Evolutionary conservation across 2,888 invertebrate species (phyloP).

Genomic region (Polylopha cassiicola): DNA sequence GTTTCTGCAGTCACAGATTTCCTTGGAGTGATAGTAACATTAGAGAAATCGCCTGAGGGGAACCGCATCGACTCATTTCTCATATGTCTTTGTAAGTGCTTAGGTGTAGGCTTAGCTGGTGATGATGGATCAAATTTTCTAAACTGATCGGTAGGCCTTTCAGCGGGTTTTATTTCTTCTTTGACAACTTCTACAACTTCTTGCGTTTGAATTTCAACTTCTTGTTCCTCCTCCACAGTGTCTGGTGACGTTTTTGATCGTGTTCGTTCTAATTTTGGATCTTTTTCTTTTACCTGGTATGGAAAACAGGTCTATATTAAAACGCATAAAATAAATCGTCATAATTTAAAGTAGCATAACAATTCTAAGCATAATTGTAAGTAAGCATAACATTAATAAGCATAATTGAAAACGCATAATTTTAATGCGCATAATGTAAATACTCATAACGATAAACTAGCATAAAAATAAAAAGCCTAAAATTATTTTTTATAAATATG

Average conservation of each 20-base stretch:
- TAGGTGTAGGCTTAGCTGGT: slow-evolving; percentile 70
- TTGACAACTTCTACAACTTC: slow-evolving; percentile 40
- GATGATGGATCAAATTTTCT: slow-evolving; percentile 68
- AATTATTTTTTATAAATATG: too few relatives aligned
- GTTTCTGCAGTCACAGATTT: slow-evolving; percentile 70
- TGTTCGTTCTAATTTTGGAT: slow-evolving; percentile 58
- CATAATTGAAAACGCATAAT: too few relatives aligned
- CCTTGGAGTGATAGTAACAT: slow-evolving; percentile 66
- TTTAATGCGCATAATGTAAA: too few relatives aligned
- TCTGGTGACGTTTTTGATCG: slow-evolving; percentile 65
- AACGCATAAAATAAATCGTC: too few relatives aligned
- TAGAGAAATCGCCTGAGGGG: slow-evolving; percentile 73
- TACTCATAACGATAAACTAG: too few relatives aligned
- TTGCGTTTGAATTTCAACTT: slow-evolving; percentile 40
- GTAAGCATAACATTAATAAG: too few relatives aligned
- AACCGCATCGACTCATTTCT: slow-evolving; percentile 75
- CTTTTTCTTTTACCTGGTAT: slow-evolving; percentile 55
- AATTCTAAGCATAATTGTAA: too few relatives aligned
- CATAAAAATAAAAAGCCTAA: too few relatives aligned
- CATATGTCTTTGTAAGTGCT: slow-evolving; percentile 72
- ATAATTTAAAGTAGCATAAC: too few relatives aligned
- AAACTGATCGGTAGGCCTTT: slow-evolving; percentile 59
- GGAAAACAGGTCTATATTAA: too few relatives aligned
- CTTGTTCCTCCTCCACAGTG: slow-evolving; percentile 49
- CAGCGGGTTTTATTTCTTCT: slow-evolving; percentile 52